A percentile compares a stretch with the other conserved stretches of the same genome.
Evolutionary conservation across 2,113 vertebrate genomes (phyloP).

Genomic region (Lynx canadensis): DNA sequence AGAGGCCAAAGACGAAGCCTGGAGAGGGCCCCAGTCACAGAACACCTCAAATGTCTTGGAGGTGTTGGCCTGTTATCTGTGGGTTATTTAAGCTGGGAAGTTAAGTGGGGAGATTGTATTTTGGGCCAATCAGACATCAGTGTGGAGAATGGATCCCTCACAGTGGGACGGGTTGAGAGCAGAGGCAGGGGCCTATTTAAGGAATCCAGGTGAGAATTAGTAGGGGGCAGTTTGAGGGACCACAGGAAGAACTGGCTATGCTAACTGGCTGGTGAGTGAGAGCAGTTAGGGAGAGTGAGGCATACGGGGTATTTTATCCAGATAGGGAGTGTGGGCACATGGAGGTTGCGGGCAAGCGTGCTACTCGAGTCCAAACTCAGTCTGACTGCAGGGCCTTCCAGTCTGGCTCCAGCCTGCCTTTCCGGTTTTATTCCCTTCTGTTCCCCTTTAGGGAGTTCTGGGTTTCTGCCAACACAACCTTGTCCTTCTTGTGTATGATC

Average conservation of each 20-base stretch:
- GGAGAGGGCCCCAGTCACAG: too few relatives aligned
- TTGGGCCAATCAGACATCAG: neutral
- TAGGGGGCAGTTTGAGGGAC: neutral
- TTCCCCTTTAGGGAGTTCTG: neutral
- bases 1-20: neutral
- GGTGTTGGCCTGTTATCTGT: neutral
- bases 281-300: neutral
- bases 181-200: neutral
- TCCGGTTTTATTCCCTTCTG: neutral
- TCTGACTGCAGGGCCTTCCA: neutral
- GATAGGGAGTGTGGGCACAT: neutral
- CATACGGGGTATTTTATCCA: neutral
- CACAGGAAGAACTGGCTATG: neutral
- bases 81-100: neutral
- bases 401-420: neutral
- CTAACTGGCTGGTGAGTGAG: neutral
- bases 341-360: accelerated
- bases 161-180: neutral
- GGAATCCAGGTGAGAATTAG: neutral
- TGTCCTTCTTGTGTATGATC: neutral
- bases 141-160: neutral
- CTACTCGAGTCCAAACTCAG: accelerated
- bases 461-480: neutral
- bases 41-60: accelerated
- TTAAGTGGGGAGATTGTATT: neutral